A percentile compares a stretch with the other conserved stretches of the same genome.
These are phyloP conservation scores for Melierax canorus DNA, from an alignment of 2,113 vertebrate genomes.

Conservation along the genomic window DNA sequence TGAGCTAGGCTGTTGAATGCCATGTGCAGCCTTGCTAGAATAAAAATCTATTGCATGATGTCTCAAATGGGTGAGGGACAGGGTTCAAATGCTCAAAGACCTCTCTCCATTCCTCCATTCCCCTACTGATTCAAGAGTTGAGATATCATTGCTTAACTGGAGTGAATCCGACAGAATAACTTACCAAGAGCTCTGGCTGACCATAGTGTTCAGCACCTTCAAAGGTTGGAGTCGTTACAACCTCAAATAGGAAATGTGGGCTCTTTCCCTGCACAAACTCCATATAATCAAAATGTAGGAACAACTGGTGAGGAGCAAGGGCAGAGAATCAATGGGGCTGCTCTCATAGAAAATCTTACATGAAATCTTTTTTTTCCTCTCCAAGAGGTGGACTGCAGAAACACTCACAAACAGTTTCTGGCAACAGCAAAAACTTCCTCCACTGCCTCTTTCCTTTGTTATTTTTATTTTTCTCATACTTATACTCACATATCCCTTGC, in stretches of 20 bases:
- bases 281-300: not conserved
- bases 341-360: not conserved
- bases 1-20: not conserved
- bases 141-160: not conserved
- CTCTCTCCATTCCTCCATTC: not conserved
- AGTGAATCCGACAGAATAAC: not conserved
- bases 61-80: not conserved
- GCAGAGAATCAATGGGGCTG: not conserved
- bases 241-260: not conserved
- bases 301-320: not conserved
- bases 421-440: not conserved
- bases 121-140: not conserved
- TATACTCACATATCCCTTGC: not conserved
- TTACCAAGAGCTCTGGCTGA: not conserved
- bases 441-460: not conserved
- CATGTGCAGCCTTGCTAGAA: not conserved
- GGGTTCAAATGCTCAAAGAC: not conserved
- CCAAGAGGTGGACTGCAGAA: not conserved
- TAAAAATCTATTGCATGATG: not conserved
- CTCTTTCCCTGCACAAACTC: not conserved
- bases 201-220: not conserved
- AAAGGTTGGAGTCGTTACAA: not conserved
- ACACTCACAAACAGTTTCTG: not conserved
- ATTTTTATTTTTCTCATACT: slow-evolving; percentile 23
- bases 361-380: not conserved